These are phyloP conservation scores for Psephotus haematonotus DNA, from an alignment of 2,113 vertebrate species.

Conservation along the genomic window DNA sequence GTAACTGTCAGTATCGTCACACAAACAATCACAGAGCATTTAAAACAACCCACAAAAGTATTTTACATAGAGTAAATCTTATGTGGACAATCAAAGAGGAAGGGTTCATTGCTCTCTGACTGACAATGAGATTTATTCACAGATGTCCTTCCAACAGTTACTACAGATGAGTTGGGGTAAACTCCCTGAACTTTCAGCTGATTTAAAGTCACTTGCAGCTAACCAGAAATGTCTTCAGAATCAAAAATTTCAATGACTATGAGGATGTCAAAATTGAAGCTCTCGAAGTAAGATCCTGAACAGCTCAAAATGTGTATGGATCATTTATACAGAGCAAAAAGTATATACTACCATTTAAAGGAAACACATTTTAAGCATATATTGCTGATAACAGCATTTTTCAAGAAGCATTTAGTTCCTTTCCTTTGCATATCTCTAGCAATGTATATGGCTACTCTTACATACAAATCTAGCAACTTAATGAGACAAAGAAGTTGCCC, in stretches of 20 bases:
- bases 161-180: neutral
- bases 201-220: neutral
- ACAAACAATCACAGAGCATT: neutral
- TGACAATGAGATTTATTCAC: neutral
- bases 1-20: neutral
- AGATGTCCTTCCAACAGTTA: neutral
- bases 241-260: neutral
- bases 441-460: neutral
- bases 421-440: neutral
- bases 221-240: neutral
- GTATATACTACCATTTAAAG: neutral
- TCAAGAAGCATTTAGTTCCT: neutral
- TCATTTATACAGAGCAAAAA: neutral
- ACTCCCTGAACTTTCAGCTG: neutral
- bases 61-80: neutral
- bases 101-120: neutral
- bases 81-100: neutral
- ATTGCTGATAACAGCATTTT: neutral
- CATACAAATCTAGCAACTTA: neutral
- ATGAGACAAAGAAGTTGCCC: neutral
- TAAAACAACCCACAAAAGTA: neutral
- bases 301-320: neutral
- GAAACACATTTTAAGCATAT: neutral
- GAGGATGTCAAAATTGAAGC: neutral
- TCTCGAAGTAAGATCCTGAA: neutral